Evolutionary conservation across 1,140 invertebrate genomes (phyloP), one percentile per base, ranked within the genome.

Genomic region (Phortica variegata): DNA sequence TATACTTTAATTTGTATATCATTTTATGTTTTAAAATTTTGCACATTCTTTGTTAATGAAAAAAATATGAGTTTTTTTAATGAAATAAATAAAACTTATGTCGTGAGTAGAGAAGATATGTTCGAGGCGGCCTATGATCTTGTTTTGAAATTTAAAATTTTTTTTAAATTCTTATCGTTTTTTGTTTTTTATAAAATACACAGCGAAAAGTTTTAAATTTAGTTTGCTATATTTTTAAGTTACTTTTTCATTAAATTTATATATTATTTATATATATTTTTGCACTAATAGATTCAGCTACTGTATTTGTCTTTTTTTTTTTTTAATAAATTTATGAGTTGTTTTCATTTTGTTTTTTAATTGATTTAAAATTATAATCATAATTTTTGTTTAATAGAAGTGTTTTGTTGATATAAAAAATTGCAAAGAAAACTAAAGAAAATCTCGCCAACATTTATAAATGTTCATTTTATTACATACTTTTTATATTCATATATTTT

Each of bases 11-110:
- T 8, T 31, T 31, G 12, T 31, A 31, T 8, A 31, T 31, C 29
- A 8, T 7, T 12, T 31, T n/a, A n/a, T 31, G 29, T 31, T 31
- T 31, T 31, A 31, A 8, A 31, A 31, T 7, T 31, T 8, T 31
- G 12, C 12, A 12, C 12, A 31, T 31, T 31, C 7, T 31, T 38
- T 51, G 47, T 45, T 57, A 41, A 52, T 42, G 32, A 38, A 52
- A 26, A 40, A 58, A 58, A 49, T 52, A 38, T 68, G 63, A 60
- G 60, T 60, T 56, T 59, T 26, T 52, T 57, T 47, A 63, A 66
- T 66, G 63, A 68, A 68, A 68, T 68, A 68, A 68, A 68, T 68
- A 68, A 69, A 60, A 49, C 49, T 68, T 55, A 63, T 68, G 60
- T 60, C 13, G 32, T 56, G 23, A 45, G 65, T 60, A 63, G 57